Base-by-base conservation (phyloP, 2,888 invertebrate species). In the Laothoe populi region DNA sequence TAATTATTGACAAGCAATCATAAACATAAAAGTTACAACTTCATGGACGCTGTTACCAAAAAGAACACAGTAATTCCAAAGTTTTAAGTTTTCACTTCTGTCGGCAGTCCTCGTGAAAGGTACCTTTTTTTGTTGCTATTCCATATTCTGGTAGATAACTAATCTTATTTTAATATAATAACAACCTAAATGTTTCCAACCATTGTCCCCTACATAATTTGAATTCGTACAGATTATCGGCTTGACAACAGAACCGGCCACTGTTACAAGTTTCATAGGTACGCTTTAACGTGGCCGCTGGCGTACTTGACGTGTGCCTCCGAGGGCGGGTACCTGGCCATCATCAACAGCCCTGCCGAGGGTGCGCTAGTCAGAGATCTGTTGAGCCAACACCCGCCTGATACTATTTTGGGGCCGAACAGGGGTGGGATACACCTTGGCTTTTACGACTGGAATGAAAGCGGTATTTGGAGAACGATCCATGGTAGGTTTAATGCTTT, bases 211-310 rank as follows among this genome's bases (percentile, higher is more conserved):
- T n/a, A n/a, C 11, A 21, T 23, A 8, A 8, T 26, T 24, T 26
- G 24, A n/a, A n/a, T n/a, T n/a, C 8, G n/a, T 11, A 11, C 49
- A 53, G 49, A 2, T 53, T 53, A 53, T 31, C 2, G 4, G 4
- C 31, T 31, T 0, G 31, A 31, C 31, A 31, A 31, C 16, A 26
- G 31, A 4, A 53, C 31, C 19, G 31, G 49, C 1, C 31, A 53
- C 4, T 53, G 49, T 11, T 53, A 53, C 19, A 53, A 53, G 49
- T 53, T 31, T 31, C 49, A 53, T 31, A 31, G 16, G 4, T 16
- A 19, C 10, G 16, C 31, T 1, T 4, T 7, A 4, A 16, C 16
- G 1, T 53, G 49, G 49, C 4, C 49, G 31, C 16, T 31, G 4
- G 49, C 49, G 16, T 53, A 31, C 49, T 11, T 53, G 49, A 53